These are phyloP conservation scores for Lycia hirtaria DNA, from an alignment of 2,888 invertebrate species.

Conservation along the genomic window DNA sequence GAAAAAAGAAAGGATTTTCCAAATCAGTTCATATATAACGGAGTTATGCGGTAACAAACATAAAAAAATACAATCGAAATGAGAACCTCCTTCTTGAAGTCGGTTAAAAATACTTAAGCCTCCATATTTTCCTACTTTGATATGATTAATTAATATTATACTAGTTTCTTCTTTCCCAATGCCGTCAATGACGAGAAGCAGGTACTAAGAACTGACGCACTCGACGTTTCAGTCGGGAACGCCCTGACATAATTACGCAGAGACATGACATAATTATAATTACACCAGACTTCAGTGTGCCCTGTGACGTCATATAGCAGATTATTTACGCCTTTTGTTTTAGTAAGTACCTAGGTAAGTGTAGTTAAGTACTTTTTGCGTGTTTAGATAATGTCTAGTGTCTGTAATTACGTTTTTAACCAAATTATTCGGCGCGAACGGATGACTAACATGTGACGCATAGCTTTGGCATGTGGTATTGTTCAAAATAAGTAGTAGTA, in stretches of 20 bases:
- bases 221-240: constrained; percentile 18
- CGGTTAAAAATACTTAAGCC: no score
- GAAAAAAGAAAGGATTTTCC: no score
- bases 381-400: constrained; percentile 9
- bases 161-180: constrained; percentile 1
- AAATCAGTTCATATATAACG: no score
- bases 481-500: constrained; percentile 12
- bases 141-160: background rate
- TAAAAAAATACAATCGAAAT: no score
- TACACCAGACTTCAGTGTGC: constrained; percentile 3
- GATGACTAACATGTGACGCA: constrained; percentile 27
- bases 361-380: constrained; percentile 21
- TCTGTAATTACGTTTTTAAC: constrained; percentile 27
- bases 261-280: no score
- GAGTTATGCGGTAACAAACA: no score
- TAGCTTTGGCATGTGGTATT: constrained; percentile 9
- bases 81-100: no score
- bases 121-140: no score
- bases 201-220: background rate
- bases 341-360: no score
- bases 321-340: constrained; percentile 38
- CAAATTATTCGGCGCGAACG: constrained; percentile 19
- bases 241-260: background rate
- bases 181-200: constrained; percentile 9
- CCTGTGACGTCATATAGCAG: constrained; percentile 34